Evolutionary conservation across 2,113 vertebrate species (phyloP).

Genomic region (Syrmaticus mikado): DNA sequence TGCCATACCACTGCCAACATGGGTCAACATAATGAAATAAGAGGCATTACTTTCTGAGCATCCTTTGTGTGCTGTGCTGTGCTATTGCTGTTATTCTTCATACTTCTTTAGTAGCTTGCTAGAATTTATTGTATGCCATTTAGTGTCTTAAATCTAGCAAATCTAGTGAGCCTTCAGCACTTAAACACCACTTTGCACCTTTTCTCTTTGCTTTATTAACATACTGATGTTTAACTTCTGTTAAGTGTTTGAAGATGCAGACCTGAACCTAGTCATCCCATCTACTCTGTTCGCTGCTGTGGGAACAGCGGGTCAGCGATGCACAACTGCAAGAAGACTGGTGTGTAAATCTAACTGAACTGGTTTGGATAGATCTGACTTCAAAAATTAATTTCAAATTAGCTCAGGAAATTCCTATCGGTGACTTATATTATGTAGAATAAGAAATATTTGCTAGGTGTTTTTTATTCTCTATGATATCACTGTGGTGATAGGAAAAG

Average conservation of each 20-base stretch:
- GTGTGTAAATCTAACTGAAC: constrained; percentile 68
- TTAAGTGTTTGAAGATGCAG: constrained; percentile 93
- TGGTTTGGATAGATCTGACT: not conserved
- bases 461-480: not conserved
- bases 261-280: constrained; percentile 91
- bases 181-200: not conserved
- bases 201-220: not conserved
- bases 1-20: no score
- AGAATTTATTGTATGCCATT: not conserved
- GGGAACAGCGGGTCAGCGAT: constrained; percentile 96
- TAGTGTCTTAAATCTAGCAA: not conserved
- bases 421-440: not conserved
- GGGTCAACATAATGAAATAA: not conserved
- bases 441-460: not conserved
- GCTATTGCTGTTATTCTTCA: not conserved
- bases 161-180: not conserved
- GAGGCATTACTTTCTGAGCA: not conserved
- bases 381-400: not conserved
- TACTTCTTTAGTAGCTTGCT: not conserved
- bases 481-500: not conserved
- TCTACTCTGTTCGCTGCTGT: constrained; percentile 93
- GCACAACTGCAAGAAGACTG: constrained; percentile 92
- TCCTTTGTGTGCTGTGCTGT: not conserved
- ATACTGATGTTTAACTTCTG: not conserved
- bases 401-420: not conserved